phyloP scores from a whole-genome alignment of 2,888 invertebrate species.

The Sisyra nigra region DNA sequence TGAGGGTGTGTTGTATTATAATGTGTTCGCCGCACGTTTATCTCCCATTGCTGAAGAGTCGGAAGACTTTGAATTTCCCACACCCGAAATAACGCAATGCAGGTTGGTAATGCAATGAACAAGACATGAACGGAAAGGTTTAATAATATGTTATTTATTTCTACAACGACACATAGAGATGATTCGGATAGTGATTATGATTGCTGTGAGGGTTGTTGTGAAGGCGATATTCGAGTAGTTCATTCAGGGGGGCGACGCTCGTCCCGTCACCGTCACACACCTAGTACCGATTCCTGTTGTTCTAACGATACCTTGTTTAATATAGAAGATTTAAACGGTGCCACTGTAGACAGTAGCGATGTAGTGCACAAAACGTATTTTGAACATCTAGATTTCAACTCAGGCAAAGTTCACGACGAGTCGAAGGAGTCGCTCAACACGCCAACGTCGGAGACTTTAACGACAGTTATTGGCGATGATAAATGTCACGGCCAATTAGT shows the following conservation, averaged over 20 bases:
- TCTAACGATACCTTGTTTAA: conserved; percentile 47
- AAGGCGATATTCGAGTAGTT: conserved; percentile 17
- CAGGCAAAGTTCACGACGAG: background rate
- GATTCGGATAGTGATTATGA: conserved; percentile 20
- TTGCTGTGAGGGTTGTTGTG: conserved; percentile 21
- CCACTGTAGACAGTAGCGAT: conserved; percentile 10
- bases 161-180: conserved; percentile 15
- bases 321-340: conserved; percentile 32
- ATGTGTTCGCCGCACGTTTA: conserved; percentile 36
- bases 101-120: conserved; percentile 4
- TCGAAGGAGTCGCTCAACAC: background rate
- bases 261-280: conserved; percentile 26
- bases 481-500: background rate
- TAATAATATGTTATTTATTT: conserved; percentile 1
- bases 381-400: too few species aligned
- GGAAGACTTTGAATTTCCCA: conserved; percentile 10
- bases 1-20: conserved; percentile 30
- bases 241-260: conserved; percentile 26
- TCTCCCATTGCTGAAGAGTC: conserved; percentile 43
- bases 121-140: background rate
- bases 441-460: background rate
- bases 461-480: background rate
- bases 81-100: conserved; percentile 9
- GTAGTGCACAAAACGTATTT: too few species aligned
- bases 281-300: conserved; percentile 47